Conservation (phyloP, 1,140 invertebrate genomes). For the Orchestia grillus region DNA sequence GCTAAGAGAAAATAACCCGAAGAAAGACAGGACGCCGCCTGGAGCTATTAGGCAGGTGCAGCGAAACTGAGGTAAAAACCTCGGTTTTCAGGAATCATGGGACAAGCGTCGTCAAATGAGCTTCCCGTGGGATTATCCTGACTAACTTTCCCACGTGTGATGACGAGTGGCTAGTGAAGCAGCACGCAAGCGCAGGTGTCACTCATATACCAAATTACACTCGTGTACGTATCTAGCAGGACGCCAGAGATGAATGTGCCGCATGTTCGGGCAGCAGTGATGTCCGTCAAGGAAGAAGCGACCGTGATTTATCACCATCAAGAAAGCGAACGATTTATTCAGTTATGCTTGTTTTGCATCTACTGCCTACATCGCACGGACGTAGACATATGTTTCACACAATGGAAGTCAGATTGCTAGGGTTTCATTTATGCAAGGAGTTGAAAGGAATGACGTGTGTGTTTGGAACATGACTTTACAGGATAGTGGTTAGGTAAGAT, state of each 20-base stretch:
- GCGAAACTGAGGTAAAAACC: constrained; percentile 34
- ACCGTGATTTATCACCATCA: neutral
- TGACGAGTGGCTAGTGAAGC: neutral
- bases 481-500: neutral
- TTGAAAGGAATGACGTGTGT: neutral
- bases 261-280: neutral
- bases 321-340: neutral
- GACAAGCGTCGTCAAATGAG: constrained; percentile 16
- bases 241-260: neutral
- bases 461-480: neutral
- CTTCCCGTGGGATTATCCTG: constrained; percentile 19
- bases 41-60: constrained; percentile 22
- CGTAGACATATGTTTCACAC: neutral
- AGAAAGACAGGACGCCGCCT: neutral
- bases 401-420: neutral
- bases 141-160: neutral
- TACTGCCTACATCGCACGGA: neutral
- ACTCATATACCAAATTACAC: neutral
- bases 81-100: constrained; percentile 46
- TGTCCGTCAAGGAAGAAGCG: neutral
- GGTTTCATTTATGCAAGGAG: neutral
- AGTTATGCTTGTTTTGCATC: neutral
- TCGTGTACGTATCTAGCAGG: neutral
- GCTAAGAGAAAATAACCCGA: neutral
- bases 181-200: neutral